phyloP scores from a whole-genome alignment of 2,797 vertebrate genomes.

The Oryzias sinensis region DNA sequence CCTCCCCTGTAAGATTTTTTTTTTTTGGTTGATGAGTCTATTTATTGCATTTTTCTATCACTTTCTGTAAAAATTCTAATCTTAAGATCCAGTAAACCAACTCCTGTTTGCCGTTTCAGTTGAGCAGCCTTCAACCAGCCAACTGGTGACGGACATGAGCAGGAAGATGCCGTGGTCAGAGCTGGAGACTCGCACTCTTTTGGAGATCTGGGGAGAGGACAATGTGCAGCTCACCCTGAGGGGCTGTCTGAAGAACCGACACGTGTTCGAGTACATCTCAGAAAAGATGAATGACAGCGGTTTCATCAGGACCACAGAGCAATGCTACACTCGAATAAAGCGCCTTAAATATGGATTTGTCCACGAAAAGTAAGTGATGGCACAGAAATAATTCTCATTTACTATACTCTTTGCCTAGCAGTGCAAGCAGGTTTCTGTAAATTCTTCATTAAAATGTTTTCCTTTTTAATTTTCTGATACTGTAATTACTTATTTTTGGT shows the following conservation, averaged over 20 bases:
- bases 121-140: constrained; percentile 59
- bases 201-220: constrained; percentile 75
- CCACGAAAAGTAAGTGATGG: constrained; percentile 70
- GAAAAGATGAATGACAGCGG: constrained; percentile 64
- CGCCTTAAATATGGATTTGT: constrained; percentile 74
- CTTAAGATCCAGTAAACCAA: background rate
- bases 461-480: background rate
- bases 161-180: constrained; percentile 78
- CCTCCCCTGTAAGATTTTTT: background rate
- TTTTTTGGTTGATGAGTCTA: too few relatives aligned
- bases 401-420: background rate
- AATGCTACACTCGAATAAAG: constrained; percentile 78
- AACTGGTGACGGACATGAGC: constrained; percentile 55
- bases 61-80: background rate
- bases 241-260: constrained; percentile 75
- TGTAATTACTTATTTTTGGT: fast-evolving
- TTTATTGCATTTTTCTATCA: too few relatives aligned
- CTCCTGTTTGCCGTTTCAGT: constrained; percentile 13
- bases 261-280: constrained; percentile 75
- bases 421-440: background rate
- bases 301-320: constrained; percentile 69
- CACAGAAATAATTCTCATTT: background rate
- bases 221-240: constrained; percentile 70
- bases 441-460: background rate
- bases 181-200: constrained; percentile 70